These are phyloP conservation scores for Eurypyga helias DNA, from an alignment of 2,113 vertebrate genomes.

Conservation along the genomic window DNA sequence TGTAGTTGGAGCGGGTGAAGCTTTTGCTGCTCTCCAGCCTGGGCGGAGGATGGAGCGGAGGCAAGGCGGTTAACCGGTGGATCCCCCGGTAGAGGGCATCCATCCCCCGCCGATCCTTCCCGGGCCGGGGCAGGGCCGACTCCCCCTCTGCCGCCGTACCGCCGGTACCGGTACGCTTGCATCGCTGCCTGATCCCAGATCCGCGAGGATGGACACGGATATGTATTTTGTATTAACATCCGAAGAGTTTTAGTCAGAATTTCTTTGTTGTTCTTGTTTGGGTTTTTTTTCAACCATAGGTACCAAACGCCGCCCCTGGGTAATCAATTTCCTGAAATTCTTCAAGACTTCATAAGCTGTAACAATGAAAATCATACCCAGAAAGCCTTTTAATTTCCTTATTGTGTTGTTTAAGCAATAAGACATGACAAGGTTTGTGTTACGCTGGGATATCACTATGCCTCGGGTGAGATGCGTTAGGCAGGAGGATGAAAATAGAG, in stretches of 20 bases:
- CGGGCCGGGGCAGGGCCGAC: background rate
- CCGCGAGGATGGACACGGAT: background rate
- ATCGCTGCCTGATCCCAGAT: background rate
- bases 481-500: background rate
- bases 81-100: slow-evolving; percentile 70
- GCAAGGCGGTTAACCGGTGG: background rate
- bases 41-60: background rate
- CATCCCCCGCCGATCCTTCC: background rate
- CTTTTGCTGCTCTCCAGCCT: rapidly evolving
- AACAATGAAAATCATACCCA: slow-evolving; percentile 29
- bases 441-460: background rate
- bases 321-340: slow-evolving; percentile 63
- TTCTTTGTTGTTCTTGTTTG: background rate
- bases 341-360: background rate
- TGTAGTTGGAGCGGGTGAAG: background rate
- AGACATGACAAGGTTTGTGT: slow-evolving; percentile 41
- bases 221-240: background rate
- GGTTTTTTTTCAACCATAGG: background rate
- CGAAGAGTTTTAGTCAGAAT: background rate
- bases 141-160: background rate
- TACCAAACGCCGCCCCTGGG: background rate
- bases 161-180: background rate
- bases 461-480: slow-evolving; percentile 29
- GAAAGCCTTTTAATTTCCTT: slow-evolving; percentile 53
- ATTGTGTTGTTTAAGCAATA: slow-evolving; percentile 67